These are phyloP conservation scores for Ardeotis arabs DNA, from an alignment of 2,113 vertebrate species.

Conservation along the genomic window DNA sequence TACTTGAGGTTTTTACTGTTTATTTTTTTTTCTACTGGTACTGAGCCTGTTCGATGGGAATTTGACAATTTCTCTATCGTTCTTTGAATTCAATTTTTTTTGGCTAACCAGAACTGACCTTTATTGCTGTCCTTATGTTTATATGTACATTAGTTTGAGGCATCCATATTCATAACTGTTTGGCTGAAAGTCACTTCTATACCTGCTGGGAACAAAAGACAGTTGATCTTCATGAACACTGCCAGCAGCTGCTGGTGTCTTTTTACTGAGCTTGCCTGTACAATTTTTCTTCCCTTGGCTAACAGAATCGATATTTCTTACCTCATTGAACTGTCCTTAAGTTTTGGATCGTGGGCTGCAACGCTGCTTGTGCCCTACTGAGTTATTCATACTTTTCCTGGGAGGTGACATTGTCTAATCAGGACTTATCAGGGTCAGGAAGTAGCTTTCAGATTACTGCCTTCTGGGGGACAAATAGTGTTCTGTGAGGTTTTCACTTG, in stretches of 20 bases:
- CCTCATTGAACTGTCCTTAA: neutral
- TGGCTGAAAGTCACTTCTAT: neutral
- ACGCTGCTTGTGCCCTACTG: rapidly evolving
- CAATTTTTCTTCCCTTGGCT: neutral
- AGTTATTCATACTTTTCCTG: neutral
- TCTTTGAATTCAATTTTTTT: neutral
- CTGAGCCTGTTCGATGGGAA: neutral
- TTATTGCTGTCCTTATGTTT: neutral
- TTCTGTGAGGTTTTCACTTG: neutral
- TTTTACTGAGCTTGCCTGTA: neutral
- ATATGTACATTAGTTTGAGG: neutral
- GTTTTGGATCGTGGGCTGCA: neutral
- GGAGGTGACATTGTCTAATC: neutral
- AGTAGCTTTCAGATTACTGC: neutral
- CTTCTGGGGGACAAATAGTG: neutral
- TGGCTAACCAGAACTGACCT: neutral
- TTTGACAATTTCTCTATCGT: neutral
- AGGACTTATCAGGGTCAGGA: neutral
- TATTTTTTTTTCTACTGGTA: neutral
- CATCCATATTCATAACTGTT: neutral
- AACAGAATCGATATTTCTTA: neutral
- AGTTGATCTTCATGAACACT: neutral
- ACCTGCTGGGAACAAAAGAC: neutral
- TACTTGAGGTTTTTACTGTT: neutral
- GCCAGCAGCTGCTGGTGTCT: neutral